These are phyloP conservation scores for Diachasma alloeum DNA, from an alignment of 1,140 invertebrate species.

Conservation along the genomic window DNA sequence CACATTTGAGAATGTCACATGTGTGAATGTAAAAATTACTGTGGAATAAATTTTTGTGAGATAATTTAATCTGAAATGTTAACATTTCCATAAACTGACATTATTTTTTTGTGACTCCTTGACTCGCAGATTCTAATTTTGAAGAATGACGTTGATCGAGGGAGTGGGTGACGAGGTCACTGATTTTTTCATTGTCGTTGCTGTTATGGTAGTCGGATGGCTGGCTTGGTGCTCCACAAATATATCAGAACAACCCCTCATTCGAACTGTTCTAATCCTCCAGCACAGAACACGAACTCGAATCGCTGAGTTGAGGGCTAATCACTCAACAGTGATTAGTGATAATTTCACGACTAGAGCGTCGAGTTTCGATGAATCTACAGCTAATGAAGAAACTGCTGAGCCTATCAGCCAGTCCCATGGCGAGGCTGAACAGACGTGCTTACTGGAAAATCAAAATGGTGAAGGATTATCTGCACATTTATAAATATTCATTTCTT, in stretches of 20 bases:
- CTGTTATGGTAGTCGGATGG: conserved; percentile 69
- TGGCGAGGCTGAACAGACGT: conserved; percentile 40
- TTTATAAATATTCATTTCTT: background rate
- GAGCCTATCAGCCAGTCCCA: conserved; percentile 35
- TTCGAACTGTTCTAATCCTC: conserved; percentile 66
- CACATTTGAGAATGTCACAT: no score
- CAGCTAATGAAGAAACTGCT: conserved; percentile 41
- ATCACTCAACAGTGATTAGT: conserved; percentile 35
- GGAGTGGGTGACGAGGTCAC: conserved; percentile 85
- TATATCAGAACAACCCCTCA: conserved; percentile 63
- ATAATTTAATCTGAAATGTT: no score
- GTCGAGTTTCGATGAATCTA: conserved; percentile 15
- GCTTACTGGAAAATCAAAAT: conserved; percentile 36
- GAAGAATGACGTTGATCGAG: conserved; percentile 75
- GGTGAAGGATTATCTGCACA: background rate
- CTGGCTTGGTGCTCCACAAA: conserved; percentile 79
- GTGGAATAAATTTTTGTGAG: no score
- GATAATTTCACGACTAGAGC: conserved; percentile 11
- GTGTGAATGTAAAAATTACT: no score
- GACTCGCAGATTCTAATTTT: background rate
- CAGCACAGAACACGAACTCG: conserved; percentile 55
- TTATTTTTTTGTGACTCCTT: no score
- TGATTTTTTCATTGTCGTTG: conserved; percentile 72
- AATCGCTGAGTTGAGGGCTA: conserved; percentile 49
- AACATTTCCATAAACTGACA: no score